Conservation (phyloP, 92 coral and sea anemone genomes). For the Pocillopora grandis region DNA sequence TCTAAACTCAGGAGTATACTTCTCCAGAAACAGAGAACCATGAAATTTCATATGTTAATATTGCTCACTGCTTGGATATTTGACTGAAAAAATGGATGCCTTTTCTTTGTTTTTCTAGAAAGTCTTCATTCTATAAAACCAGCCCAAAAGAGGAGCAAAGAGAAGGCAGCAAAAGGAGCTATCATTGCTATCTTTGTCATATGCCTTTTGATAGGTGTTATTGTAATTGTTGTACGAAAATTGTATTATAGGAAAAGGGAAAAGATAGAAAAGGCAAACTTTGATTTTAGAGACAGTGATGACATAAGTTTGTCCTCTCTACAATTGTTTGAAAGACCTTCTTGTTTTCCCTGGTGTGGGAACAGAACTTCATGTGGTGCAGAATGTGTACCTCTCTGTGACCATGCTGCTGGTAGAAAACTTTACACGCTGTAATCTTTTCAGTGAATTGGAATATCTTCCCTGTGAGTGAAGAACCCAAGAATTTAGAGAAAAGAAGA, state of each 20-base stretch:
- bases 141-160: conserved; percentile 21
- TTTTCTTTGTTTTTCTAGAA: conserved; percentile 8
- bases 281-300: conserved; percentile 90
- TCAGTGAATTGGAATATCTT: not conserved
- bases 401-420: not conserved
- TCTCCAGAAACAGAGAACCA: not conserved
- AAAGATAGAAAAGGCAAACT: conserved; percentile 82
- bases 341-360: conserved; percentile 13
- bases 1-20: not conserved
- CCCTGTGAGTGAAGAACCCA: not conserved
- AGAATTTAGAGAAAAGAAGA: not conserved
- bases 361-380: conserved; percentile 21
- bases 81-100: not conserved
- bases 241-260: conserved; percentile 45
- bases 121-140: not conserved
- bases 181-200: conserved; percentile 17
- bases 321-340: conserved; percentile 3
- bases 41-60: too few species aligned
- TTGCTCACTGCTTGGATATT: not conserved
- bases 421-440: conserved; percentile 3
- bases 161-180: conserved; percentile 3
- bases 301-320: conserved; percentile 65
- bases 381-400: conserved; percentile 36
- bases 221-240: conserved; percentile 51
- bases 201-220: conserved; percentile 21